Percentiles rank a stretch among this genome's conserved stretches.
These are phyloP conservation scores for Halichoeres trimaculatus DNA, from an alignment of 2,113 vertebrate species.

Conservation along the genomic window DNA sequence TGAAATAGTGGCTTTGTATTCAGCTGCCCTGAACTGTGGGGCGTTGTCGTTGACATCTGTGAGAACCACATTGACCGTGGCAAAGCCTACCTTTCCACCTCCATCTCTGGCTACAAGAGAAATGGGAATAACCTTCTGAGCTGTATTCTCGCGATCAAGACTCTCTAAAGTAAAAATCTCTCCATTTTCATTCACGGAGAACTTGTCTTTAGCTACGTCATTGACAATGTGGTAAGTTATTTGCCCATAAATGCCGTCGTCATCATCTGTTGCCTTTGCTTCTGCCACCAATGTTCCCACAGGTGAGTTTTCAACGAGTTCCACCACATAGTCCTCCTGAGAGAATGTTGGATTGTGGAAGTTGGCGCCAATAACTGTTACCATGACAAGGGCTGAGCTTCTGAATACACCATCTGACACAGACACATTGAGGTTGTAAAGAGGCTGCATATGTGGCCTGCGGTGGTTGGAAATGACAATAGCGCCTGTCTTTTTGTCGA, in stretches of 20 bases:
- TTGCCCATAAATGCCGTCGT: constrained; percentile 88
- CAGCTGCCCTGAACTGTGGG: constrained; percentile 91
- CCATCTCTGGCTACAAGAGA: constrained; percentile 93
- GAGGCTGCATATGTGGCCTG: constrained; percentile 83
- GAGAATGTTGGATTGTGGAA: constrained; percentile 91
- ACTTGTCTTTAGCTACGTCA: constrained; percentile 93
- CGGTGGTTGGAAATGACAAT: constrained; percentile 89
- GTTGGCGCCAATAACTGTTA: constrained; percentile 91
- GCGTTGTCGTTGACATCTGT: constrained; percentile 96
- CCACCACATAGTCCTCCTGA: constrained; percentile 92
- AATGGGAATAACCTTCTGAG: constrained; percentile 92
- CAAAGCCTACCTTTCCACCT: constrained; percentile 95
- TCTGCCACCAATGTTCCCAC: constrained; percentile 88
- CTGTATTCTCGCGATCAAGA: constrained; percentile 91
- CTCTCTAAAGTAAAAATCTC: constrained; percentile 91
- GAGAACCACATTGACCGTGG: constrained; percentile 93
- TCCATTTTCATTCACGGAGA: constrained; percentile 90
- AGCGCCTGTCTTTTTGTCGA: constrained; percentile 88
- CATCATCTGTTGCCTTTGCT: constrained; percentile 89
- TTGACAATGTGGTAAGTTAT: constrained; percentile 94
- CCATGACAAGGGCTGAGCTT: constrained; percentile 86
- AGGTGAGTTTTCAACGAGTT: constrained; percentile 93
- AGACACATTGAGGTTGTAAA: constrained; percentile 89
- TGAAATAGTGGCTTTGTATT: constrained; percentile 90
- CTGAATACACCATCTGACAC: constrained; percentile 97